These are phyloP conservation scores for Parnassius apollo DNA, from an alignment of 2,888 invertebrate species.

Conservation along the genomic window DNA sequence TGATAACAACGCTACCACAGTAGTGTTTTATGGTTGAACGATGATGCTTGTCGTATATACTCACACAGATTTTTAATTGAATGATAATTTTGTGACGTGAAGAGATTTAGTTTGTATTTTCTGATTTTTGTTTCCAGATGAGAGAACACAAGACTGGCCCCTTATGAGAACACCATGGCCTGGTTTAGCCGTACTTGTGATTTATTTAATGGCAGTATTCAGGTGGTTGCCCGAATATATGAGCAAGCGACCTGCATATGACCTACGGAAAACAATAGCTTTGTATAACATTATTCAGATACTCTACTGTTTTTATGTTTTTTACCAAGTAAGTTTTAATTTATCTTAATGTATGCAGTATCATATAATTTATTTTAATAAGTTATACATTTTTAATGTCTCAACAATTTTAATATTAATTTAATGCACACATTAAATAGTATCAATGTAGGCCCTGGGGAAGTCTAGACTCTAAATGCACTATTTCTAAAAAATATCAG, in stretches of 20 bases:
- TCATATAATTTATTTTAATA: no score
- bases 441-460: no score
- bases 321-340: slow-evolving; percentile 75
- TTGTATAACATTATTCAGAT: slow-evolving; percentile 87
- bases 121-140: slow-evolving; percentile 65
- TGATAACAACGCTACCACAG: no score
- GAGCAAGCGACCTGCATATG: slow-evolving; percentile 83
- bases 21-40: no score
- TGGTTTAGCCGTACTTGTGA: slow-evolving; percentile 75
- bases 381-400: no score
- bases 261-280: slow-evolving; percentile 82
- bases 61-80: no score
- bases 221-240: slow-evolving; percentile 86
- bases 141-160: slow-evolving; percentile 84
- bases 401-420: no score
- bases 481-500: no score
- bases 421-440: no score
- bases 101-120: not conserved
- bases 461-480: no score
- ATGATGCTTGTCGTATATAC: no score
- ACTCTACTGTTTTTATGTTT: slow-evolving; percentile 78
- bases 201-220: slow-evolving; percentile 85
- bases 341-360: not conserved
- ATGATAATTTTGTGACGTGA: no score
- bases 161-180: slow-evolving; percentile 86